Percentiles rank a stretch among this genome's conserved stretches.
These are phyloP conservation scores for Corvus moneduloides DNA, from an alignment of 2,113 vertebrate genomes.

Conservation along the genomic window DNA sequence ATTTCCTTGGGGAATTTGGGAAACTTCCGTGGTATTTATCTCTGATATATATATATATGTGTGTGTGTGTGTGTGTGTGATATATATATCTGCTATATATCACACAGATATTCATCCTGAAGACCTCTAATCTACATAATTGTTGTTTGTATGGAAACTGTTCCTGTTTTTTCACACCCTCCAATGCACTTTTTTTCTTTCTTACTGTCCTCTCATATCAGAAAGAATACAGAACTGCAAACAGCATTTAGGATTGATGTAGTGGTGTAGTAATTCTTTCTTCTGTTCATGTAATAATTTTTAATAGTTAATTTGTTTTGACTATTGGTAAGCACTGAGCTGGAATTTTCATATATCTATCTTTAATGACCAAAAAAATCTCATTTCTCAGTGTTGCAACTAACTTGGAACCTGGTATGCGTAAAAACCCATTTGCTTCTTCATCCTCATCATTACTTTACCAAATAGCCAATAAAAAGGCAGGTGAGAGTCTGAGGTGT, in stretches of 20 bases:
- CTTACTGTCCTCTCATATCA: background rate
- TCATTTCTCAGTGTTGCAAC: background rate
- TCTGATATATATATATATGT: background rate
- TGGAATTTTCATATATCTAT: background rate
- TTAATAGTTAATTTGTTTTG: background rate
- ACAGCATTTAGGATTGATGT: background rate
- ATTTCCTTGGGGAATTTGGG: background rate
- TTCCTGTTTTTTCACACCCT: background rate
- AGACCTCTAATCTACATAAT: background rate
- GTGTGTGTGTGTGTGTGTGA: background rate
- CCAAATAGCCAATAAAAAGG: background rate
- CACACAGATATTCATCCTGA: background rate
- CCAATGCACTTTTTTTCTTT: background rate
- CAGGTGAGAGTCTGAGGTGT: background rate
- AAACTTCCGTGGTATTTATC: background rate
- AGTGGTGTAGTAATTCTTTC: background rate
- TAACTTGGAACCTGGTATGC: background rate
- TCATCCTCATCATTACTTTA: background rate
- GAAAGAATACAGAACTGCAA: background rate
- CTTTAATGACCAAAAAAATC: background rate
- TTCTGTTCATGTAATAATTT: background rate
- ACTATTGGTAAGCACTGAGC: background rate
- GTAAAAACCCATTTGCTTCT: background rate
- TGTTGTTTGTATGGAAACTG: background rate
- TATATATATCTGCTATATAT: background rate